phyloP scores from a whole-genome alignment of 2,797 vertebrate species.

The Spheniscus humboldti region DNA sequence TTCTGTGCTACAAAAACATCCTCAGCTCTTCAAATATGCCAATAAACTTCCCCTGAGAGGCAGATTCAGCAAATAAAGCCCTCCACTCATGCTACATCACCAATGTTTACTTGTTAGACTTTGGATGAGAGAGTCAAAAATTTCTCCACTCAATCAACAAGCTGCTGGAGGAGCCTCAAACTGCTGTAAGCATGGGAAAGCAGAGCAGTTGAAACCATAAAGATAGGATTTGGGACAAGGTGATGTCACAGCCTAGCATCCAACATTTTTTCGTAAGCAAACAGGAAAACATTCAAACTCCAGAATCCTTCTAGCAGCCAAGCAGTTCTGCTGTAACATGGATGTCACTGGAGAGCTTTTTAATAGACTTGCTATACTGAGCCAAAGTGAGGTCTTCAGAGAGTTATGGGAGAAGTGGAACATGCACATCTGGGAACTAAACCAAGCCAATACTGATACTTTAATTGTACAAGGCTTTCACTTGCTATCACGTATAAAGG shows the following conservation, averaged over 20 bases:
- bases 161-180: background rate
- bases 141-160: background rate
- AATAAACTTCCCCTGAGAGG: background rate
- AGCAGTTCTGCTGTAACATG: background rate
- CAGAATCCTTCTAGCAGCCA: slow-evolving; percentile 10
- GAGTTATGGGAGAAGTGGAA: background rate
- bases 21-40: slow-evolving; percentile 24
- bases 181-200: background rate
- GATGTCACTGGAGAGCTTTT: background rate
- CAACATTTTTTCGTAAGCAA: background rate
- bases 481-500: background rate
- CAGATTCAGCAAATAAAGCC: background rate
- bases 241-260: background rate
- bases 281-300: background rate
- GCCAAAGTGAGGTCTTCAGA: background rate
- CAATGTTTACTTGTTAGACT: background rate
- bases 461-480: background rate
- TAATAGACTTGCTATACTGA: background rate
- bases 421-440: background rate
- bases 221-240: background rate
- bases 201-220: background rate
- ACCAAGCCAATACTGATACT: background rate
- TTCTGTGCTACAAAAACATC: slow-evolving; percentile 50
- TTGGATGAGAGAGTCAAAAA: background rate
- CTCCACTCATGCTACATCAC: background rate